These are phyloP conservation scores for Drosophila sechellia DNA, from an alignment of 1,140 invertebrate species.

Conservation along the genomic window DNA sequence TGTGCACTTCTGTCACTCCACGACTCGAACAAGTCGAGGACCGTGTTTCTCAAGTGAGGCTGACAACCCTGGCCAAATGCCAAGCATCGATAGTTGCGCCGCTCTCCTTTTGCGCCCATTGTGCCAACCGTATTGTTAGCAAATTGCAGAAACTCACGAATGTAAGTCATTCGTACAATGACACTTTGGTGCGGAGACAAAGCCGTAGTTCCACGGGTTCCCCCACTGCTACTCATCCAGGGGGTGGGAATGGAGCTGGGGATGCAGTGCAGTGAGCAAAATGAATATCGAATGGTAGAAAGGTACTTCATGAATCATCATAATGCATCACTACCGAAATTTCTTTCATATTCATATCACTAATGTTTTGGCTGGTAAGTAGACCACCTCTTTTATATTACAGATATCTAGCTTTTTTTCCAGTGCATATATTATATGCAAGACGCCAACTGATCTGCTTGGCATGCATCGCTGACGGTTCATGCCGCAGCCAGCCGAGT, in stretches of 20 bases:
- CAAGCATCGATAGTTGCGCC: slow-evolving; percentile 43
- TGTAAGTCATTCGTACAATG: slow-evolving; percentile 79
- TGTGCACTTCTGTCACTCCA: neutral
- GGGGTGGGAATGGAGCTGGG: neutral
- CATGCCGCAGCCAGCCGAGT: slow-evolving; percentile 56
- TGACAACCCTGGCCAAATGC: slow-evolving; percentile 27
- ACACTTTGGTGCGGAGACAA: slow-evolving; percentile 56
- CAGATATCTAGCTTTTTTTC: too few species aligned
- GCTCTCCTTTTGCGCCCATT: slow-evolving; percentile 13
- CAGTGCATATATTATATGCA: slow-evolving; percentile 7
- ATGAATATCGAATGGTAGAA: neutral
- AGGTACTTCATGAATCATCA: too few species aligned
- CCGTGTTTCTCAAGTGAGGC: slow-evolving; percentile 14
- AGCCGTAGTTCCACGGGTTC: slow-evolving; percentile 8
- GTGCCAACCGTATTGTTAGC: slow-evolving; percentile 21
- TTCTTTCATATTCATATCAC: too few species aligned
- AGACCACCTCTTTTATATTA: too few species aligned
- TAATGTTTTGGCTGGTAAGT: too few species aligned
- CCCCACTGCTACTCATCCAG: neutral
- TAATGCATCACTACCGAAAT: too few species aligned
- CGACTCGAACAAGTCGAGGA: neutral
- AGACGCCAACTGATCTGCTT: slow-evolving; percentile 36
- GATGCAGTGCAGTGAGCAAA: too few species aligned
- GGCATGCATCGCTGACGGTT: slow-evolving; percentile 55
- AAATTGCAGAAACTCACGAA: slow-evolving; percentile 46